Conservation (phyloP, 2,888 invertebrate genomes). For the Beris morrisii region DNA sequence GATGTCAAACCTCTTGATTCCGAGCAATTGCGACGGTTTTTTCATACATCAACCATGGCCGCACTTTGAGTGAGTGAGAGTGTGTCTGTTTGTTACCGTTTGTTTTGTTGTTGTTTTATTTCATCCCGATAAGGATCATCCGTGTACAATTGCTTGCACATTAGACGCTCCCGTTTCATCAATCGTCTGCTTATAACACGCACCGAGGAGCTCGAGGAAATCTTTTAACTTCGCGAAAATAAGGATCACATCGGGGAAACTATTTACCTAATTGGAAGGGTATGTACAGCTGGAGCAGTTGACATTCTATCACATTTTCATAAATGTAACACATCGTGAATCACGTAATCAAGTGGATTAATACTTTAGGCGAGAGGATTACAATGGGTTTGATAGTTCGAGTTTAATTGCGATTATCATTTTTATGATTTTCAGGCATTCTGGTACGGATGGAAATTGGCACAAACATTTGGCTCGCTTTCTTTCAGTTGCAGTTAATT, state of each 20-base stretch:
- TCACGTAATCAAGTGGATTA: conserved; percentile 1
- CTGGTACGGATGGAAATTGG: too few relatives aligned
- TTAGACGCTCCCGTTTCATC: too few relatives aligned
- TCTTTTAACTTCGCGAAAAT: too few relatives aligned
- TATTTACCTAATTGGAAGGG: conserved; percentile 14
- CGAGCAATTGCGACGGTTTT: conserved; percentile 17
- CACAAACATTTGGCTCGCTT: too few relatives aligned
- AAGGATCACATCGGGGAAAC: neutral
- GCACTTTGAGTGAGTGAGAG: conserved; percentile 8
- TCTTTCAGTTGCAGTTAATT: too few relatives aligned
- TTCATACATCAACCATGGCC: conserved; percentile 27
- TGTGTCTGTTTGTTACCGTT: neutral
- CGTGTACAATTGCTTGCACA: too few relatives aligned
- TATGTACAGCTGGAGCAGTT: neutral
- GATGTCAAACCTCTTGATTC: conserved; percentile 23
- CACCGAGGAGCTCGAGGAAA: too few relatives aligned
- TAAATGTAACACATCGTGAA: neutral
- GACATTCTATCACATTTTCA: neutral
- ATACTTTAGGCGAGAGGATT: neutral
- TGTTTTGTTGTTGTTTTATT: neutral
- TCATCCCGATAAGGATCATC: neutral
- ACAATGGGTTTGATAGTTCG: neutral
- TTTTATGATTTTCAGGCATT: too few relatives aligned
- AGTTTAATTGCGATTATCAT: too few relatives aligned
- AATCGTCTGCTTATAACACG: too few relatives aligned